Evolutionary conservation across 2,797 vertebrate genomes (phyloP), one percentile per base, ranked within the genome.

Genomic region (Allobates femoralis): DNA sequence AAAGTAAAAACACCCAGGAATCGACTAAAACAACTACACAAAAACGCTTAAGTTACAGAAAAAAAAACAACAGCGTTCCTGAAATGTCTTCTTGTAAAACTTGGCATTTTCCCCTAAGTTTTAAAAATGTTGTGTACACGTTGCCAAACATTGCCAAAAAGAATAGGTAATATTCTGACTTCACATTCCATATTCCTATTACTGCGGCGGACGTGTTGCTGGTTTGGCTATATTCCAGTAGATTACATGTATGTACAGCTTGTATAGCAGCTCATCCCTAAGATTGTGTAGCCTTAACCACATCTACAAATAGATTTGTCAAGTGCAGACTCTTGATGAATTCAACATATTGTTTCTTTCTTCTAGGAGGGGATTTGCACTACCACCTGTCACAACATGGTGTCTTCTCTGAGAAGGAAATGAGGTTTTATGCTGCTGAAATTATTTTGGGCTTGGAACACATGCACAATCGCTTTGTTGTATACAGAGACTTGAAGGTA

Each of bases 401-500:
- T 0, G 98, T 99, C 32, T 99, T 99, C 92, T 97, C 96, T 0
- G 98, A 99, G 93, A 98, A 97, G 87, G 98, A 99, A 91, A 99
- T 99, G 98, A 96, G 97, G 14, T 99, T 99, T 93, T 99, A 99
- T 32, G 98, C 98, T 28, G 95, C 97, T 0, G 98, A 99, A 90
- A 98, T 99, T 93, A 97, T 99, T 92, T 94, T 99, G 90, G 98
- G 98, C 3, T 95, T 99, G 84, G 98, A 99, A 64, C 98, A 99
- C 93, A 99, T 99, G 98, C 98, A 99, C 93, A 96, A 94, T 88
- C 96, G 98, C 85, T 99, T 96, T 0, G 98, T 99, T 0, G 98
- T 99, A 58, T 99, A 99, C 94, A 93, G 98, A 91, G 98, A 99
- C 93, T 94, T 99, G 84, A 99, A 99, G 97, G 98, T 98, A 93